Conservation (phyloP, 2,113 vertebrate genomes). For the Dipodomys ordii region DNA sequence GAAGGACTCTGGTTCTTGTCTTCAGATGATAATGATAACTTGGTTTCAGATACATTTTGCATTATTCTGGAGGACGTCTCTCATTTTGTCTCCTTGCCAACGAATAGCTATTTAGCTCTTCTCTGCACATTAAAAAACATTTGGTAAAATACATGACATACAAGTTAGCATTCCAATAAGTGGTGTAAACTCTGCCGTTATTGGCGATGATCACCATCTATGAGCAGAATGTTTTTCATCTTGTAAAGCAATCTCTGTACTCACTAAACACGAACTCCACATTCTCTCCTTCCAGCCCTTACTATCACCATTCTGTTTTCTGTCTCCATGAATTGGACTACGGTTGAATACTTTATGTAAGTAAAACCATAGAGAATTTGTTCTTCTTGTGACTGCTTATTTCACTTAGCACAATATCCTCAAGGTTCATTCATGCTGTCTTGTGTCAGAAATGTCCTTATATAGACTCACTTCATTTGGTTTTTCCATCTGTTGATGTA, state of each 20-base stretch:
- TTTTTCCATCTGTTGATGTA: background rate
- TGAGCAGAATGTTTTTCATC: background rate
- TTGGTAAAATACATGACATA: background rate
- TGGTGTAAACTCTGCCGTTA: background rate
- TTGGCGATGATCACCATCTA: background rate
- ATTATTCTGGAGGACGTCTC: background rate
- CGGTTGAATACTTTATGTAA: background rate
- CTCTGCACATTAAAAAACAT: background rate
- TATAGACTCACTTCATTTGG: background rate
- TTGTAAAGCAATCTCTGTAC: background rate
- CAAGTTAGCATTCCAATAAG: background rate
- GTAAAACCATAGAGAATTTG: background rate
- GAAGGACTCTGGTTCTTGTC: background rate
- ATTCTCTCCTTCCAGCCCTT: background rate
- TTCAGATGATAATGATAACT: background rate
- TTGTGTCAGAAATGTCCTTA: background rate
- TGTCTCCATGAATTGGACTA: background rate
- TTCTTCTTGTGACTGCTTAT: background rate
- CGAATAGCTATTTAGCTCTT: background rate
- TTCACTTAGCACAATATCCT: background rate
- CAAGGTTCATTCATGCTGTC: background rate
- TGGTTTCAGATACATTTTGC: background rate
- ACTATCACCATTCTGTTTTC: background rate
- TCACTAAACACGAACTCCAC: background rate
- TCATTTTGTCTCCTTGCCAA: background rate